phyloP scores from a whole-genome alignment of 2,888 invertebrate species.

The Brachynemurus nebulosus region DNA sequence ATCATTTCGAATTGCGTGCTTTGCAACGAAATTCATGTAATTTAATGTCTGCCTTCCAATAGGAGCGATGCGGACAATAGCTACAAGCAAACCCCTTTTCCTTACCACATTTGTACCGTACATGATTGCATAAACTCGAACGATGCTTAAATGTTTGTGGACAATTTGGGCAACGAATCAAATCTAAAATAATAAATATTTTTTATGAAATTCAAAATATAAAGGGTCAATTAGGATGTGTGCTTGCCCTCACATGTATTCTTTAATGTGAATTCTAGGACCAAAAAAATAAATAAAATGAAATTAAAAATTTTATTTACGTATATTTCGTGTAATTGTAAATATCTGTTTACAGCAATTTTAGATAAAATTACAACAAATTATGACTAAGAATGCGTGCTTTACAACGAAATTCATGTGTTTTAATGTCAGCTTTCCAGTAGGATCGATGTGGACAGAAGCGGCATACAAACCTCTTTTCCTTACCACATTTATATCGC shows the following conservation, averaged over 20 bases:
- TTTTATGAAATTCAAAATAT: too few species aligned
- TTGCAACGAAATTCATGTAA: background rate
- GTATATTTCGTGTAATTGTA: too few species aligned
- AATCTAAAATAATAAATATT: background rate
- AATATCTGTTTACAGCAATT: too few species aligned
- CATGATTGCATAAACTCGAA: background rate
- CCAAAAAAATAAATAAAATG: too few species aligned
- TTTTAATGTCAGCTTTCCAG: background rate
- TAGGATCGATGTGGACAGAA: background rate
- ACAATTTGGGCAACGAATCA: conserved; percentile 1
- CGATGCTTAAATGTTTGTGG: background rate
- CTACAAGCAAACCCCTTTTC: background rate
- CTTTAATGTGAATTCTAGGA: too few species aligned
- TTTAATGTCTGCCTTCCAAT: conserved; percentile 1
- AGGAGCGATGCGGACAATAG: background rate
- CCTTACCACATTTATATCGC: conserved; percentile 2
- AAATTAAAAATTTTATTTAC: too few species aligned
- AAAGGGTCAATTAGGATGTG: too few species aligned
- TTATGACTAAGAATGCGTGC: too few species aligned
- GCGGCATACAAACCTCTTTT: background rate
- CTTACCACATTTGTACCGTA: conserved; percentile 1
- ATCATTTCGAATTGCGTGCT: too few species aligned
- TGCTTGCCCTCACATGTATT: too few species aligned
- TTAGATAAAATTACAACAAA: too few species aligned
- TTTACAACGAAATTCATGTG: background rate